phyloP scores from a whole-genome alignment of 23 tunicate genomes.

The Styela clava region DNA sequence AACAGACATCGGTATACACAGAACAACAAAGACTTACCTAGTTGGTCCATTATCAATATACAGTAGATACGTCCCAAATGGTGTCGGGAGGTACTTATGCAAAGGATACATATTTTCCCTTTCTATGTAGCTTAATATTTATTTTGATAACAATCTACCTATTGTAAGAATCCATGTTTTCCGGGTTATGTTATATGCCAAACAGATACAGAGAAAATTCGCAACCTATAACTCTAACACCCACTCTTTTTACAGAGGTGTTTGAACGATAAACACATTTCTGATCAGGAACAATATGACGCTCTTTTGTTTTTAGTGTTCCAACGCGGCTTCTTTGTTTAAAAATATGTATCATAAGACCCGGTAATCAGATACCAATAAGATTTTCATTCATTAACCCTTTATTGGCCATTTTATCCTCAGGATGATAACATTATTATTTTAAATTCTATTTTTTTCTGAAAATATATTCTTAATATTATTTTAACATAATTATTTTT shows the following conservation, averaged over 20 bases:
- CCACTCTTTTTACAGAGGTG: neutral
- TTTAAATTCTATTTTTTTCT: no score
- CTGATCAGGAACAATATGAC: neutral
- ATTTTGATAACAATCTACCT: neutral
- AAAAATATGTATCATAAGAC: neutral
- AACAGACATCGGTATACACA: neutral
- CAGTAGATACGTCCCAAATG: slow-evolving; percentile 81
- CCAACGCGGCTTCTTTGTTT: neutral
- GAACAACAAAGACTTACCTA: slow-evolving; percentile 30
- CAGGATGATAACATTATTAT: no score
- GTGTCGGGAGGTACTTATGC: slow-evolving; percentile 70
- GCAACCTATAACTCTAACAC: neutral
- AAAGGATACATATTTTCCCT: slow-evolving; percentile 68
- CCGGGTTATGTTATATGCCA: neutral
- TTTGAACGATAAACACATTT: neutral
- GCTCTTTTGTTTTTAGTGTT: neutral
- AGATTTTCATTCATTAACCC: neutral
- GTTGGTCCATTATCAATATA: slow-evolving; percentile 58
- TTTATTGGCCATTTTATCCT: neutral
- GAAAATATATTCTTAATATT: no score
- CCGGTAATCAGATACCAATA: neutral
- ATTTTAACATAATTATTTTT: no score
- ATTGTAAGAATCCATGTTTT: slow-evolving; percentile 16
- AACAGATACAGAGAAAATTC: neutral
- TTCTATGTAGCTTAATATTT: slow-evolving; percentile 7